phyloP scores from a whole-genome alignment of 2,113 vertebrate species.

The Myrmecophaga tridactyla region DNA sequence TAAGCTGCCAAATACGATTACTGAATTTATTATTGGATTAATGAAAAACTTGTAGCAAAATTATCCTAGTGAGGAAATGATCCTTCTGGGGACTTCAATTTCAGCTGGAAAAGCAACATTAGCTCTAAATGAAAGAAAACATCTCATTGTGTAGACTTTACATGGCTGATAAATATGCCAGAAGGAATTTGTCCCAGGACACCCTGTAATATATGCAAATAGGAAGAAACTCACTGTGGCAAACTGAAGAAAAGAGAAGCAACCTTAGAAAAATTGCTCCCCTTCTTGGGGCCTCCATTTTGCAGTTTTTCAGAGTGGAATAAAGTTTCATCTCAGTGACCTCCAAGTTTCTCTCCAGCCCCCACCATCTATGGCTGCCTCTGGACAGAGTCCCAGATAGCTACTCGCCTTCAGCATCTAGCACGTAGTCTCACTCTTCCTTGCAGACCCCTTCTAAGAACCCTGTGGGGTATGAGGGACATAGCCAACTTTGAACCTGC shows the following conservation, averaged over 20 bases:
- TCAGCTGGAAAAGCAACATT: constrained; percentile 79
- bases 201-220: constrained; percentile 40
- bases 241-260: constrained; percentile 8
- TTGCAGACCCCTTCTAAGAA: background rate
- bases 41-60: constrained; percentile 84
- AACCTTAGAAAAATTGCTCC: background rate
- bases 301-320: background rate
- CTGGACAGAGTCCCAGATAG: background rate
- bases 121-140: constrained; percentile 78
- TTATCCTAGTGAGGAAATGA: constrained; percentile 77
- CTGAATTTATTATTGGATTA: constrained; percentile 81
- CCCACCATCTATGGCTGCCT: background rate
- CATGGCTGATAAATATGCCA: constrained; percentile 65
- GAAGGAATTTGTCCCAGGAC: constrained; percentile 50
- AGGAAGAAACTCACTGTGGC: constrained; percentile 19
- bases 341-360: background rate
- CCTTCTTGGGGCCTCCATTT: background rate
- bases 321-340: background rate
- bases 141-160: constrained; percentile 69
- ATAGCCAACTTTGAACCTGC: background rate
- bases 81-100: constrained; percentile 77
- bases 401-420: background rate
- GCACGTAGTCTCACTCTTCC: background rate
- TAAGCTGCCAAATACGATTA: constrained; percentile 80
- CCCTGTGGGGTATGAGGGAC: background rate